Evolutionary conservation across 1,140 invertebrate species (phyloP), one percentile per base, ranked within the genome.

Genomic region (Brachionus angularis): DNA sequence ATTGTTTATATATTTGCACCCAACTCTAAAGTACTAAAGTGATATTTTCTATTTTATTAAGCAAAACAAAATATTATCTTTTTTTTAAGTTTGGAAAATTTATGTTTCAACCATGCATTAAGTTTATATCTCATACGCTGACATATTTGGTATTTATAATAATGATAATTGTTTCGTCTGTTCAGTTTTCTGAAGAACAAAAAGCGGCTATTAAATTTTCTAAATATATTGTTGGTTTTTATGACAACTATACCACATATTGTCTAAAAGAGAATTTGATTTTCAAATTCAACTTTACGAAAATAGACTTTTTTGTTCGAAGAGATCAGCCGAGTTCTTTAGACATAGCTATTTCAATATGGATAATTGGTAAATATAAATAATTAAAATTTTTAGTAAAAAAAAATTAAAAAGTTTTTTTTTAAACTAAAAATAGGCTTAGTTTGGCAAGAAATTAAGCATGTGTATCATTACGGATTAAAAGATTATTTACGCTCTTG

Each of bases 91-190:
- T 77, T 25, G 75, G 77, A 0, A 73, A 73, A 33, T 76, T 79
- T 34, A 75, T 80, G 34, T 64, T 74, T 7, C 76, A 75, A 49
- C 79, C 79, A 5, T 78, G 77, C 67, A 76, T 80, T 3, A 80
- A 80, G 72, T 80, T 80, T 58, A 76, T 80, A 31, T 77, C 75
- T 18, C 84, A 84, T 44, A 80, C 85, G 3, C 83, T 86, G n/a
- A 84, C 84, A 8, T 88, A 87, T 73, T 44, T 86, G 1, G 75
- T 86, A n/a, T 88, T 88, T 75, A 80, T 88, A 0, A 74, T 83
- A 0, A 78, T 88, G 72, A 81, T 87, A 23, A 84, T 87, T 64
- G 75, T 77, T 23, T 71, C 70, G 23, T 55, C 50, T 71, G 5
- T 71, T 2, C 50, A 42, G 49, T 71, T 67, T 67, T 49, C 62